Base-by-base conservation (phyloP, 2,888 invertebrate species). In the Colletes collaris region DNA sequence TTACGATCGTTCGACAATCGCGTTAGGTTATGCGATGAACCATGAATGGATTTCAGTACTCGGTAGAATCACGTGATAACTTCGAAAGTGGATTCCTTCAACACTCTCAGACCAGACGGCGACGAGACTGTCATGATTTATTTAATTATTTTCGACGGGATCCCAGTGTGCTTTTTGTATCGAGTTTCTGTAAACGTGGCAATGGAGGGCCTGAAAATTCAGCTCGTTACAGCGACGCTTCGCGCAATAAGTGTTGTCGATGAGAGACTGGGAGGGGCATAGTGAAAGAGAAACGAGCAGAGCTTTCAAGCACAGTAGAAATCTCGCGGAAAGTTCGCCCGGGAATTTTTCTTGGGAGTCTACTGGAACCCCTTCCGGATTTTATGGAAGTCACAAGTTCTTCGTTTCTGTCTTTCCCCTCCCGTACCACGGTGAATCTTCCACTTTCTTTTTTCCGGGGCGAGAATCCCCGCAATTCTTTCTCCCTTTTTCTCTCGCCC, bases 351-450 rank as follows among this genome's bases (percentile, higher is more conserved):
- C 82, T 84, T 82, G 46, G 73, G 64, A 65, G 74, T 76, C 72
- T 79, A 78, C 59, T 63, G 49, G 66, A 69, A 58, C 66, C 66
- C 67, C 78, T 83, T 72, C 73, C 74, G 83, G 79, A 88, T 89
- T 89, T 86, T 83, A 83, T 86, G 76, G 82, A 86, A 90, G 82
- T 88, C 86, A 89, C 91, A 90, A 91, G 88, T 90, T 88, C 87
- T 87, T 80, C 55, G 63, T 75, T 73, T 75, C 69, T 63, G 50
- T 63, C 52, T 59, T 67, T 49, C 40, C 56, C 49, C 16, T 3
- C n/a, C 10, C 44, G 53, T 52, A 58, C 65, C n/a, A 10, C n/a
- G 10, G 35, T 44, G 55, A 27, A 35, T 68, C 63, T 59, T 62
- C 50, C 49, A 5, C 44, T 52, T 59, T 68, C 56, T 49, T 46